These are phyloP conservation scores for Pachycephus smyrnensis DNA, from an alignment of 2,888 invertebrate species.

Conservation along the genomic window DNA sequence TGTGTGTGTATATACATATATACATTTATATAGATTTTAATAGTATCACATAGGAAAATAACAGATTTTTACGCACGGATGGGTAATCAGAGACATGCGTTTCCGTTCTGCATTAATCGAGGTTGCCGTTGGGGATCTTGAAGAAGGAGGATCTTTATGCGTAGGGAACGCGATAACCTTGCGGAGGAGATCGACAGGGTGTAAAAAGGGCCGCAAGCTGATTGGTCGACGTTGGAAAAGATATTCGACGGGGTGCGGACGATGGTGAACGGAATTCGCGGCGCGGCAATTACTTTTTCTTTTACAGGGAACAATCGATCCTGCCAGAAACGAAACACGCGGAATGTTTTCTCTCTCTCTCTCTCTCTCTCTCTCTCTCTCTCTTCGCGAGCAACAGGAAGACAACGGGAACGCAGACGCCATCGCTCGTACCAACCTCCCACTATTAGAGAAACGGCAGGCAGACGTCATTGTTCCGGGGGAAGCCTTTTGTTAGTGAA, in stretches of 20 bases:
- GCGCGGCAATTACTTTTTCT: conserved; percentile 33
- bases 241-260: neutral
- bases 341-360: conserved; percentile 8
- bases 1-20: too few relatives aligned
- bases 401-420: conserved; percentile 22
- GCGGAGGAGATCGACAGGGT: too few relatives aligned
- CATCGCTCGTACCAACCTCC: neutral
- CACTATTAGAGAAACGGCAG: conserved; percentile 10
- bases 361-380: conserved; percentile 15
- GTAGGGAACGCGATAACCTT: too few relatives aligned
- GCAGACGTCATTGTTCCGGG: conserved; percentile 46
- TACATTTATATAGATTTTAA: too few relatives aligned
- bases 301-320: conserved; percentile 10
- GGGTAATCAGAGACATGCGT: neutral
- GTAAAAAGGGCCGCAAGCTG: neutral
- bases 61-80: neutral
- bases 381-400: conserved; percentile 23
- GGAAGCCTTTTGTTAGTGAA: conserved; percentile 50
- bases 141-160: too few relatives aligned
- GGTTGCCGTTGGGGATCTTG: too few relatives aligned
- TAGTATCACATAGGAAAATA: too few relatives aligned
- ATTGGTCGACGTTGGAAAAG: neutral
- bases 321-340: neutral
- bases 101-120: neutral
- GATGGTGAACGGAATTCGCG: conserved; percentile 17